phyloP scores from a whole-genome alignment of 1,140 invertebrate genomes.

The Gryllus bimaculatus region DNA sequence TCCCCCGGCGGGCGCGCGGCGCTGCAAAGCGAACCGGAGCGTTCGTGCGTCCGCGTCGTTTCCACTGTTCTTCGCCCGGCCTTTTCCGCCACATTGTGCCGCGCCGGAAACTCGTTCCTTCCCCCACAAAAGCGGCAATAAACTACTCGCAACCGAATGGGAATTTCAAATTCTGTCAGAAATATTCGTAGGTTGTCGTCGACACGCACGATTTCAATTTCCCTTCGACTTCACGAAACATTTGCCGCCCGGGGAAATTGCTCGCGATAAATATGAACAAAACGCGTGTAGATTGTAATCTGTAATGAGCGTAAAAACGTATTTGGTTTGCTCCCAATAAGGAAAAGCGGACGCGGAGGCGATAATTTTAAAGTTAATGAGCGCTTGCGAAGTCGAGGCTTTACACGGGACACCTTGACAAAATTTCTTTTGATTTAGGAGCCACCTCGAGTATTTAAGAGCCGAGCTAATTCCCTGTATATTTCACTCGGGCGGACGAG shows the following conservation, averaged over 20 bases:
- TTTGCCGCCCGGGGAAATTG: background rate
- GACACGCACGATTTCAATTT: constrained; percentile 1
- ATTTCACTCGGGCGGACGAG: too few species aligned
- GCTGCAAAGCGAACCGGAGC: too few species aligned
- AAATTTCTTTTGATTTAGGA: background rate
- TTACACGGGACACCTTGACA: background rate
- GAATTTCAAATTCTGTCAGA: background rate
- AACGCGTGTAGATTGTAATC: background rate
- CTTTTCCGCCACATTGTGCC: background rate
- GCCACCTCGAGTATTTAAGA: background rate
- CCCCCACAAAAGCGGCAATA: background rate
- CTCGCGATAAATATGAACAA: background rate
- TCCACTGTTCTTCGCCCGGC: background rate
- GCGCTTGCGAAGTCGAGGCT: background rate
- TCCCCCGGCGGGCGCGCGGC: background rate
- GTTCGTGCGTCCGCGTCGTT: background rate
- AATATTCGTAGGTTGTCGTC: background rate
- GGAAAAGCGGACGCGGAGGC: background rate
- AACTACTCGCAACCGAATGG: background rate
- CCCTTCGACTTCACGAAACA: background rate
- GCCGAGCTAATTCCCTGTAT: background rate
- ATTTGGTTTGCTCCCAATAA: background rate
- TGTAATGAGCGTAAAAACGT: background rate
- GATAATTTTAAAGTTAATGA: background rate
- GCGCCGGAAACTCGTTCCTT: background rate